These are phyloP conservation scores for Cantharis flavilabris DNA, from an alignment of 2,888 invertebrate species.

Conservation along the genomic window DNA sequence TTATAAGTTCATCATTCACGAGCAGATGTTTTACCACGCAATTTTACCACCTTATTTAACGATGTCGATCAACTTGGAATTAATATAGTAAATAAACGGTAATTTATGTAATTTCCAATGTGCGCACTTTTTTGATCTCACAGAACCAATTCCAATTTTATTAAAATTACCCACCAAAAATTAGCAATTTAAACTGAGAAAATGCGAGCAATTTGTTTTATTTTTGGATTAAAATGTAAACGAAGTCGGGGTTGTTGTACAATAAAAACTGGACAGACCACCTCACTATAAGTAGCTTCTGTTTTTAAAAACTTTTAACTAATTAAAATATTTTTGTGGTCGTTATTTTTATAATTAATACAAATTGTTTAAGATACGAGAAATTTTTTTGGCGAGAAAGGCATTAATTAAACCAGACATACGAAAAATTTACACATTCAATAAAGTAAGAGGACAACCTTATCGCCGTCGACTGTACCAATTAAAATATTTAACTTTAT, in stretches of 20 bases:
- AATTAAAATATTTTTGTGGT: constrained; percentile 49
- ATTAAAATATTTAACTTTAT: constrained; percentile 15
- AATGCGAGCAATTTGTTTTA: not conserved
- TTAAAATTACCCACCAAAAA: not conserved
- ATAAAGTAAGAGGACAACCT: constrained; percentile 12
- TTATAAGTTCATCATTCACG: constrained; percentile 37
- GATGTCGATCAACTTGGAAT: constrained; percentile 24
- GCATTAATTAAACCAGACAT: constrained; percentile 27
- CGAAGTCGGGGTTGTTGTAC: constrained; percentile 4
- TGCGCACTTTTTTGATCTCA: not conserved
- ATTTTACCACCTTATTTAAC: constrained; percentile 30
- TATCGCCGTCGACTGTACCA: constrained; percentile 11
- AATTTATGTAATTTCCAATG: not conserved
- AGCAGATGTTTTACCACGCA: constrained; percentile 32
- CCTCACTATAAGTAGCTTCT: constrained; percentile 33
- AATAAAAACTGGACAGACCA: constrained; percentile 36
- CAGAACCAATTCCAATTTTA: not conserved
- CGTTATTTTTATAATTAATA: constrained; percentile 47
- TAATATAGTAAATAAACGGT: not conserved
- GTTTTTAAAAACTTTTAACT: constrained; percentile 34
- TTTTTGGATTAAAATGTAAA: constrained; percentile 23
- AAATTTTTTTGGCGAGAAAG: constrained; percentile 30
- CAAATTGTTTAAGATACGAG: constrained; percentile 46
- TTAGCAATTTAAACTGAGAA: not conserved
- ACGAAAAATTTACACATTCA: constrained; percentile 10